Conservation (phyloP, 2,888 invertebrate genomes). For the Meiosimyza platycephala region DNA sequence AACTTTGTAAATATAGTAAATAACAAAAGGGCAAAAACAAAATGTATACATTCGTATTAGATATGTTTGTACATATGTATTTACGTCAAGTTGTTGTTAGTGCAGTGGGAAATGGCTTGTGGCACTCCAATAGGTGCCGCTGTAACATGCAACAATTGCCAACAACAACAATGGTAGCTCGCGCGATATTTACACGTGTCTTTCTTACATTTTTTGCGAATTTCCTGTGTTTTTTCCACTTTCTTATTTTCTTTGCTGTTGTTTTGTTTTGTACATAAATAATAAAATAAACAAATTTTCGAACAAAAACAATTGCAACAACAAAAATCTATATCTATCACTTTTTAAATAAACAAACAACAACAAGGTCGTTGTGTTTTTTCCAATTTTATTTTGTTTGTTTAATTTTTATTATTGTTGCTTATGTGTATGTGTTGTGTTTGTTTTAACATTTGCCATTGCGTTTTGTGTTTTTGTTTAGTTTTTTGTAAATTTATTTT, state of each 20-base stretch:
- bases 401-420: slow-evolving; percentile 7
- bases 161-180: neutral
- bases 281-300: slow-evolving; percentile 2
- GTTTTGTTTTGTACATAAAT: neutral
- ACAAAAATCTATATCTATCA: neutral
- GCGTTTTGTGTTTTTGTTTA: neutral
- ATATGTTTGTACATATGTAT: too few species aligned
- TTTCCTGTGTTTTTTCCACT: neutral
- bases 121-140: too few species aligned
- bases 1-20: neutral
- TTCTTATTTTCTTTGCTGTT: slow-evolving; percentile 2
- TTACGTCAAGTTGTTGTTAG: too few species aligned
- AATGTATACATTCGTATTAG: too few species aligned
- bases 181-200: slow-evolving; percentile 4
- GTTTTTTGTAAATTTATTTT: neutral
- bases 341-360: slow-evolving; percentile 12
- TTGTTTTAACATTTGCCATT: neutral
- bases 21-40: neutral
- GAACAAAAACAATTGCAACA: slow-evolving; percentile 3
- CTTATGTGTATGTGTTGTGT: neutral
- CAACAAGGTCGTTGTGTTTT: slow-evolving; percentile 24
- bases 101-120: too few species aligned
- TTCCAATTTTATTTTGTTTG: neutral
- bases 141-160: slow-evolving; percentile 22
- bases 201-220: slow-evolving; percentile 9